These are phyloP conservation scores for Trididemnum nubilum DNA, from an alignment of 23 tunicate genomes.

Conservation along the genomic window DNA sequence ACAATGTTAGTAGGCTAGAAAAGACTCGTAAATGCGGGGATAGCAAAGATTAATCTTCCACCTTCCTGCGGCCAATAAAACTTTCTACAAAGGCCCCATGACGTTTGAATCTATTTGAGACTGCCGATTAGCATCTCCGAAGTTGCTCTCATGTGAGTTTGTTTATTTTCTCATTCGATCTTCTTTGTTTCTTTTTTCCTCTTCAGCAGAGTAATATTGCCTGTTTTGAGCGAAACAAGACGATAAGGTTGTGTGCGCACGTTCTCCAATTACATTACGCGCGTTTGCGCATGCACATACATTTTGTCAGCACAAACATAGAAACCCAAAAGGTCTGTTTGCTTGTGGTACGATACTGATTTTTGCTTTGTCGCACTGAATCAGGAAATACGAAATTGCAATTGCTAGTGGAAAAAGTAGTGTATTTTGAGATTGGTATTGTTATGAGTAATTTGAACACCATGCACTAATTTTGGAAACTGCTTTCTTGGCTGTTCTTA, in stretches of 20 bases:
- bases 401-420: too few relatives aligned
- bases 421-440: too few relatives aligned
- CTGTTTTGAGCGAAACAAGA: neutral
- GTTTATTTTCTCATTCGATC: conserved; percentile 10
- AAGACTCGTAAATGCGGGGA: neutral
- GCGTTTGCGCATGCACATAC: neutral
- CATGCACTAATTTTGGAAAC: too few relatives aligned
- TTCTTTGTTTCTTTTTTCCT: conserved; percentile 1
- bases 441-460: too few relatives aligned
- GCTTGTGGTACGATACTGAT: too few relatives aligned
- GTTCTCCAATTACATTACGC: neutral
- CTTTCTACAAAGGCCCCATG: conserved; percentile 1
- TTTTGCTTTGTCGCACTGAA: too few relatives aligned
- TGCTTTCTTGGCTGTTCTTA: too few relatives aligned
- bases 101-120: neutral
- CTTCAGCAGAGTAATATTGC: conserved; percentile 6
- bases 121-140: conserved; percentile 10
- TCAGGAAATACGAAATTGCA: too few relatives aligned
- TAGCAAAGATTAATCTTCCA: conserved; percentile 11
- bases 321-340: too few relatives aligned
- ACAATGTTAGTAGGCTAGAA: neutral
- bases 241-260: conserved; percentile 7
- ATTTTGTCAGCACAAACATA: too few relatives aligned
- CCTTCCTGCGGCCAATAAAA: conserved; percentile 17
- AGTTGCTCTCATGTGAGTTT: conserved; percentile 15